Evolutionary conservation across 2,797 vertebrate species (phyloP).

Genomic region (Meda fulgida): DNA sequence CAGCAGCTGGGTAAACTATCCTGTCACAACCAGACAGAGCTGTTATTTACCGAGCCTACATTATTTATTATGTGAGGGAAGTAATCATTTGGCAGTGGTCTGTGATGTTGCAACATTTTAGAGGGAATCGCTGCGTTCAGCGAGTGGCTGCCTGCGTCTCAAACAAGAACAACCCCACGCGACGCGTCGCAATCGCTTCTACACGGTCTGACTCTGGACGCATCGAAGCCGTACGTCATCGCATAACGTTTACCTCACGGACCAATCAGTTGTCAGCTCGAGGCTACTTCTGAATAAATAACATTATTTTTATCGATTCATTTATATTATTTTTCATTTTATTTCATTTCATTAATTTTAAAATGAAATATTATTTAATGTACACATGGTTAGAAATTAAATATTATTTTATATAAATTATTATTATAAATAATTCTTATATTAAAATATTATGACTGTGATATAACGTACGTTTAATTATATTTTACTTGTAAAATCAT

Average conservation of each 20-base stretch:
- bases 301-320: not conserved
- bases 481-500: not conserved
- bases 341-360: not conserved
- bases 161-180: slow-evolving; percentile 5
- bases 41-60: slow-evolving; percentile 46
- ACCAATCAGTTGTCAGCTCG: slow-evolving; percentile 19
- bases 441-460: not conserved
- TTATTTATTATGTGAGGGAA: slow-evolving; percentile 57
- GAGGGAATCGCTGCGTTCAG: not conserved
- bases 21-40: slow-evolving; percentile 42
- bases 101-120: slow-evolving; percentile 40
- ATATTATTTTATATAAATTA: not conserved
- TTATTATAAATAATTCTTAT: not conserved
- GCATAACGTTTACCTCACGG: not conserved
- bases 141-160: not conserved
- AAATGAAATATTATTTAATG: not conserved
- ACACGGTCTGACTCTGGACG: not conserved
- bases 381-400: not conserved
- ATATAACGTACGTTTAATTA: not conserved
- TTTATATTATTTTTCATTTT: not conserved
- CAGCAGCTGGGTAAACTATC: slow-evolving; percentile 74
- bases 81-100: slow-evolving; percentile 47
- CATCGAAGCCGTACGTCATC: not conserved
- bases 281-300: not conserved
- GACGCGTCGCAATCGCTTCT: not conserved